Percentiles rank a stretch among this genome's conserved stretches.
These are phyloP conservation scores for Linyphia triangularis DNA, from an alignment of 2,888 invertebrate genomes.

Conservation along the genomic window DNA sequence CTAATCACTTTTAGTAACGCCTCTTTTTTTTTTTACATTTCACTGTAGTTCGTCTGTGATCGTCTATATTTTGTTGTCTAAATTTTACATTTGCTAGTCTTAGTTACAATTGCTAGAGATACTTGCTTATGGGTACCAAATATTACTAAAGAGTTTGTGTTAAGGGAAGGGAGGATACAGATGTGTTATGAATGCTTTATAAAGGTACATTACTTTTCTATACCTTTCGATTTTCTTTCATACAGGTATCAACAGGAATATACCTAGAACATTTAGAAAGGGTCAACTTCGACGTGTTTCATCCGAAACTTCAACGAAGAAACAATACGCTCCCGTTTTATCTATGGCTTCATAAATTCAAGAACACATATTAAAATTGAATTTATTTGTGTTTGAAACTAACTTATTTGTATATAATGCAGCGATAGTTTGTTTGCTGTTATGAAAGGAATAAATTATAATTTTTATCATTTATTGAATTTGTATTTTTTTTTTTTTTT, in stretches of 20 bases:
- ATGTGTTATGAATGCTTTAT: no score
- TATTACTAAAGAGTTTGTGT: no score
- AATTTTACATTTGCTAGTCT: no score
- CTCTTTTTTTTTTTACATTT: no score
- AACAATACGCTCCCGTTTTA: constrained; percentile 41
- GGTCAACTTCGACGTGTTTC: constrained; percentile 61
- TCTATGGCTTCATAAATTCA: constrained; percentile 26
- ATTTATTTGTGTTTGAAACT: background rate
- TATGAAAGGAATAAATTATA: background rate
- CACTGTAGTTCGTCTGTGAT: no score
- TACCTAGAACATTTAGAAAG: constrained; percentile 48
- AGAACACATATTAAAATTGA: constrained; percentile 39
- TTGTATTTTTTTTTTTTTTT: background rate
- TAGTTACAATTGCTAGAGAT: no score
- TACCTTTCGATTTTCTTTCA: background rate
- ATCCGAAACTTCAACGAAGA: constrained; percentile 44
- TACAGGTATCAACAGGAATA: constrained; percentile 46
- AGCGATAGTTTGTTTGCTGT: no score
- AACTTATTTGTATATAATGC: background rate
- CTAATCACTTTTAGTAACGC: no score
- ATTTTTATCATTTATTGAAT: background rate
- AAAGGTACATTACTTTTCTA: no score
- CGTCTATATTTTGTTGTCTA: no score
- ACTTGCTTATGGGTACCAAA: no score
- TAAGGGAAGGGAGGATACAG: no score